These are phyloP conservation scores for Amphiprion clarkii DNA, from an alignment of 2,797 vertebrate species.

Conservation along the genomic window DNA sequence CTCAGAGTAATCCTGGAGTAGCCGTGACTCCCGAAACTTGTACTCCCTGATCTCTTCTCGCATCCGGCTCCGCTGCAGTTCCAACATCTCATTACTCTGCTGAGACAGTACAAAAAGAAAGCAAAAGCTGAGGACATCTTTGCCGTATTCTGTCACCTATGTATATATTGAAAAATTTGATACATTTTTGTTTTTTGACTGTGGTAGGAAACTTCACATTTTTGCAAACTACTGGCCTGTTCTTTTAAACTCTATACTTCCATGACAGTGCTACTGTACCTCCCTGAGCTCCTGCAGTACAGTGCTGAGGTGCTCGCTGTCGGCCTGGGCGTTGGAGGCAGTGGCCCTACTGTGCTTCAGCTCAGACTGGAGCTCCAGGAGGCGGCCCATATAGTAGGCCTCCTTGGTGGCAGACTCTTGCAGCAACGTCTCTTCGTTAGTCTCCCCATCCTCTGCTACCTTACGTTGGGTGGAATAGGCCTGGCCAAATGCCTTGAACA, in stretches of 20 bases:
- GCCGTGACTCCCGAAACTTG: conserved; percentile 91
- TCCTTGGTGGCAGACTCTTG: conserved; percentile 97
- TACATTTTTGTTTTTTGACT: too few species aligned
- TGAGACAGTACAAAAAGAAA: conserved; percentile 30
- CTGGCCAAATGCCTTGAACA: conserved; percentile 92
- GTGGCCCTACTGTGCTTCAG: conserved; percentile 89
- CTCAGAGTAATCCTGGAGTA: conserved; percentile 96
- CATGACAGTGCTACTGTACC: conserved; percentile 58
- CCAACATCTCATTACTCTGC: conserved; percentile 93
- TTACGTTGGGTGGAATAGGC: conserved; percentile 95
- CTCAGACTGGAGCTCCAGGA: conserved; percentile 93
- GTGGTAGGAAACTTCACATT: too few species aligned
- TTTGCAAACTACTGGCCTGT: too few species aligned
- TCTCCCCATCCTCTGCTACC: conserved; percentile 96
- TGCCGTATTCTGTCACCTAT: neutral
- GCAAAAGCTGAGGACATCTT: neutral
- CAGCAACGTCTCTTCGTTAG: conserved; percentile 93
- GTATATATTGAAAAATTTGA: too few species aligned
- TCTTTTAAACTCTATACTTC: too few species aligned
- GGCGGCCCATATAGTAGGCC: conserved; percentile 92
- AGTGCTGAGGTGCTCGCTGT: conserved; percentile 90
- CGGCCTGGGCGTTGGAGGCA: conserved; percentile 87
- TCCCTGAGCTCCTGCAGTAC: conserved; percentile 93
- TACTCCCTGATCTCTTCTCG: conserved; percentile 95
- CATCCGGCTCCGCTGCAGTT: conserved; percentile 93